These are phyloP conservation scores for Barypeithes pellucidus DNA, from an alignment of 2,888 invertebrate genomes.

Conservation along the genomic window DNA sequence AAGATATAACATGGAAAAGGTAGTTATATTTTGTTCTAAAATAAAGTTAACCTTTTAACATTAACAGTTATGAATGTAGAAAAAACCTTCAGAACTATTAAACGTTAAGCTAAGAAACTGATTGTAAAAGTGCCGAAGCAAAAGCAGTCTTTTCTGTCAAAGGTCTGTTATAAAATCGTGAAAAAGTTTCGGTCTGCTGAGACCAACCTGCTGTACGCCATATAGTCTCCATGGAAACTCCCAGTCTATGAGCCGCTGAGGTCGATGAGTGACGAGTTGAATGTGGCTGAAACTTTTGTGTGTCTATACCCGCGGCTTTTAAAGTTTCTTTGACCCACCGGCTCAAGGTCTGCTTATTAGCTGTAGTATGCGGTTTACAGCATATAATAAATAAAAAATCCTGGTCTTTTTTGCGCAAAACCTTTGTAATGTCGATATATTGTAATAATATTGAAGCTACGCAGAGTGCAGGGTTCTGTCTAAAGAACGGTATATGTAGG, in stretches of 20 bases:
- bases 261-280: background rate
- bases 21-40: too few relatives aligned
- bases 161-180: background rate
- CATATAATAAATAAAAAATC: conserved; percentile 1
- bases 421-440: background rate
- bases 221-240: background rate
- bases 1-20: too few relatives aligned
- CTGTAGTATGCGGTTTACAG: background rate
- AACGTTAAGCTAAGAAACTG: too few relatives aligned
- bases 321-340: conserved; percentile 12
- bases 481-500: background rate
- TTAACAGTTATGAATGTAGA: too few relatives aligned
- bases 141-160: background rate
- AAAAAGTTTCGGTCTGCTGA: background rate
- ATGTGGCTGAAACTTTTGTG: background rate
- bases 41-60: too few relatives aligned
- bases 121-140: background rate
- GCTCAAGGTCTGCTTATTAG: background rate
- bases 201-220: background rate
- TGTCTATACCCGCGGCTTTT: background rate
- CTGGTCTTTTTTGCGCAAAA: background rate
- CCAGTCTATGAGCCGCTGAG: background rate
- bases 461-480: background rate
- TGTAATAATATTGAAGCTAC: background rate
- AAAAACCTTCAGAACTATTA: too few relatives aligned